Evolutionary conservation across 2,888 invertebrate species (phyloP), one percentile per base, ranked within the genome.

Genomic region (Podotricha telesiphe): DNA sequence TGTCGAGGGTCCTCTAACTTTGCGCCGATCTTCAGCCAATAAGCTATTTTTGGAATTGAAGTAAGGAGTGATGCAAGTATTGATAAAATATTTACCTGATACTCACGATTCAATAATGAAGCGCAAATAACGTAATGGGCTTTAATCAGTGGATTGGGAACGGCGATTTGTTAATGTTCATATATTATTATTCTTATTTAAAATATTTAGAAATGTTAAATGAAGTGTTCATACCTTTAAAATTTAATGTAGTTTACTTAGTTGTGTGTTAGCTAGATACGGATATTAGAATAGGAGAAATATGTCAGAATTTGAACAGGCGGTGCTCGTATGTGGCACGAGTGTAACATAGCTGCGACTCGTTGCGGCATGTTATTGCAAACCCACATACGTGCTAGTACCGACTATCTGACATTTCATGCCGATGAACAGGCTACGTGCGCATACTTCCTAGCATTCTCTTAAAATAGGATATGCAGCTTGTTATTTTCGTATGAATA

Each of bases 331-430:
- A 85, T 86, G 81, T 85, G 84, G 84, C 82, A 83, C 88, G 89
- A 83, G 86, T 86, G 89, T 87, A 88, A 86, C 91, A 91, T 91
- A 83, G 89, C 91, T 88, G 84, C 84, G 86, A 91, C 86, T 88
- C 89, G 85, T 87, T 87, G 90, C 85, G 91, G 91, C 89, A 91
- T 93, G 92, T 93, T 93, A 93, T 93, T 93, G 90, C 92, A 87
- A 91, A 89, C 88, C 89, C 87, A 86, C 91, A 89, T 90, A 91
- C 89, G 87, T 87, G 76, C 73, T 67, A 72, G 84, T 81, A 84
- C 86, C 84, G 87, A 87, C 88, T 89, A 86, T 88, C 89, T 88
- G 90, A 90, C 91, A 89, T 91, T 91, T 91, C 91, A 90, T 91
- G 86, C 89, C 90, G 85, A 91, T 91, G 89, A 89, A 88, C 87